These are phyloP conservation scores for Lithophane semibrunnea DNA, from an alignment of 2,888 invertebrate species.

Conservation along the genomic window DNA sequence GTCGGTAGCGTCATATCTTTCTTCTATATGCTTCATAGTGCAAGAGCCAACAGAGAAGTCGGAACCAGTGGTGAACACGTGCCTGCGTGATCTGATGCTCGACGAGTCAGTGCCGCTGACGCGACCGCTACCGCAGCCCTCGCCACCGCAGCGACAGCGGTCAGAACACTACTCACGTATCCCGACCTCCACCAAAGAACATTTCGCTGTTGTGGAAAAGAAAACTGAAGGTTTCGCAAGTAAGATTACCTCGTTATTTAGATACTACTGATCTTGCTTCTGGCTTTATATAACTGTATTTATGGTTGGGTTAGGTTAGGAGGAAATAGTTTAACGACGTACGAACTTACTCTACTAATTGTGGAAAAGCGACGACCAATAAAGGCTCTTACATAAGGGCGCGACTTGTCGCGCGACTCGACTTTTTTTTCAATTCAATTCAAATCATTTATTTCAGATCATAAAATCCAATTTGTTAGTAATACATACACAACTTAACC, in stretches of 20 bases:
- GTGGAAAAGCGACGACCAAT: background rate
- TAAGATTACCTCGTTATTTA: slow-evolving; percentile 60
- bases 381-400: background rate
- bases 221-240: slow-evolving; percentile 78
- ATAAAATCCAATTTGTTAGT: too few species aligned
- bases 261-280: background rate
- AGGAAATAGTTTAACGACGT: background rate
- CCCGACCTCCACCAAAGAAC: slow-evolving; percentile 82
- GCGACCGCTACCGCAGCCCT: slow-evolving; percentile 76
- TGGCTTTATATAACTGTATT: slow-evolving; percentile 18
- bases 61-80: slow-evolving; percentile 71
- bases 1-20: background rate
- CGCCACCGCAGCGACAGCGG: slow-evolving; percentile 82
- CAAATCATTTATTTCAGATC: too few species aligned
- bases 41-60: slow-evolving; percentile 68
- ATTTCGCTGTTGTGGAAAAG: slow-evolving; percentile 77
- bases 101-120: slow-evolving; percentile 67
- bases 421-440: too few species aligned
- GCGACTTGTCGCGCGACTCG: too few species aligned
- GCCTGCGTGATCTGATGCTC: slow-evolving; percentile 78
- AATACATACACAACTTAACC: too few species aligned
- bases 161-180: slow-evolving; percentile 81
- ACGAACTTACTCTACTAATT: background rate
- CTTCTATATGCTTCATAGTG: slow-evolving; percentile 47
- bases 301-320: background rate